Evolutionary conservation across 2,113 vertebrate species (phyloP), one percentile per base, ranked within the genome.

Genomic region (Chiloscyllium plagiosum): DNA sequence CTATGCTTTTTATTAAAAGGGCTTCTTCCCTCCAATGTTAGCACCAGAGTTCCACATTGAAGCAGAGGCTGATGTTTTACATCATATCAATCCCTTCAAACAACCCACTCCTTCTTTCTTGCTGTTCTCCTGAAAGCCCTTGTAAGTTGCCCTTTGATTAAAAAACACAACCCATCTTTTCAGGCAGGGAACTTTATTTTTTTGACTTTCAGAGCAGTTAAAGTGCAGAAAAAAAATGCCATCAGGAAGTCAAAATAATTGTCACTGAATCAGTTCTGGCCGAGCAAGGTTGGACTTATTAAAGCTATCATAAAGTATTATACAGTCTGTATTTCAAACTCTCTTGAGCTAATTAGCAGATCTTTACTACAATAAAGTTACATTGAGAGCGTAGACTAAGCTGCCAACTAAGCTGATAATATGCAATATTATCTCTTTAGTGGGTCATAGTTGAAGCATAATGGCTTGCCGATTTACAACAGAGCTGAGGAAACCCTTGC

Each of bases 221-320:
- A 98, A 97, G 97, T 98, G 97, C 98, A 97, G 98, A 97, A 97
- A 97, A 98, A 97, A 97, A 97, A 97, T 97, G 2, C 96, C 96
- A 96, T 94, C 95, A 69, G 96, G 97, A 96, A 92, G 96, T 96
- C 97, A 97, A 96, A 65, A 96, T 95, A 96, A 96, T 0, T 96
- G 96, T 96, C 56, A 96, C 96, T 96, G 96, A 96, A 97, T 97
- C 96, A 96, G 96, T 96, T 96, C 96, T 96, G 86, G 0, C 68
- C 96, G 93, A 96, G 96, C 76, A 96, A 96, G 96, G 95, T 80
- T 96, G 95, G 96, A 93, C 20, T 76, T 96, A 96, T 97, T 96
- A 96, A 89, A 96, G 78, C 33, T 69, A 94, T 96, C 90, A 29
- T 15, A 2, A 70, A 68, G 3, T 78, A 76, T 68, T 5, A 96